Conservation (phyloP, 2,888 invertebrate genomes). For the Trissolcus brochymenae region DNA sequence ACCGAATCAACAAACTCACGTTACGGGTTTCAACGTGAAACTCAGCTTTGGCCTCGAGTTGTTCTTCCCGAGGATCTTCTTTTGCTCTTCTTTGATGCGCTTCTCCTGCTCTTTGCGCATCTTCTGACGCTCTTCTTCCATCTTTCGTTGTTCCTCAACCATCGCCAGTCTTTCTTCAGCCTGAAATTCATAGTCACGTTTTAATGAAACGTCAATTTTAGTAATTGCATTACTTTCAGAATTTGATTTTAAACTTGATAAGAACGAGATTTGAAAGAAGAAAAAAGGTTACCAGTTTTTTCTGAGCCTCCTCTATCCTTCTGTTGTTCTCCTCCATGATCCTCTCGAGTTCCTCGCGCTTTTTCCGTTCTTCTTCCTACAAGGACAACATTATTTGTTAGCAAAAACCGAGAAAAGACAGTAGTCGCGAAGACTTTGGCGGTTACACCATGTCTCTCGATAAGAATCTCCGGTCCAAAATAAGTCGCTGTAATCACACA, state of each 20-base stretch:
- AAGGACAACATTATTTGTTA: constrained; percentile 76
- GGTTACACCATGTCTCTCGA: constrained; percentile 65
- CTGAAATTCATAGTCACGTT: constrained; percentile 76
- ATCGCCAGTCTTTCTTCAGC: constrained; percentile 97
- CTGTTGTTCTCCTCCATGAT: constrained; percentile 98
- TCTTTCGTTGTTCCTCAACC: constrained; percentile 96
- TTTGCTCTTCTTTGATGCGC: constrained; percentile 95
- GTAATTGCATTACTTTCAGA: too few species aligned
- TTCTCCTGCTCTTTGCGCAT: constrained; percentile 96
- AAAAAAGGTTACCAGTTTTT: constrained; percentile 88
- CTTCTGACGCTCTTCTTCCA: constrained; percentile 95
- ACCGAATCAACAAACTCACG: constrained; percentile 78
- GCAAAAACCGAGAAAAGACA: constrained; percentile 65
- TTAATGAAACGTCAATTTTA: too few species aligned
- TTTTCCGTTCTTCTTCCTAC: constrained; percentile 98
- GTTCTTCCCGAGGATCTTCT: constrained; percentile 97
- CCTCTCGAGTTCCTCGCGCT: constrained; percentile 95
- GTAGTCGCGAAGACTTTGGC: constrained; percentile 65
- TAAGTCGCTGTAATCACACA: constrained; percentile 66
- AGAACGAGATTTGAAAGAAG: neutral
- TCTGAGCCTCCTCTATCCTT: constrained; percentile 98
- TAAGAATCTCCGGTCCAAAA: constrained; percentile 15
- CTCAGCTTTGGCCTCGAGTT: constrained; percentile 97
- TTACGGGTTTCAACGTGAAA: constrained; percentile 90
- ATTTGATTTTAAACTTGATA: too few species aligned